These are phyloP conservation scores for Xestobium rufovillosum DNA, from an alignment of 2,888 invertebrate species.

Conservation along the genomic window DNA sequence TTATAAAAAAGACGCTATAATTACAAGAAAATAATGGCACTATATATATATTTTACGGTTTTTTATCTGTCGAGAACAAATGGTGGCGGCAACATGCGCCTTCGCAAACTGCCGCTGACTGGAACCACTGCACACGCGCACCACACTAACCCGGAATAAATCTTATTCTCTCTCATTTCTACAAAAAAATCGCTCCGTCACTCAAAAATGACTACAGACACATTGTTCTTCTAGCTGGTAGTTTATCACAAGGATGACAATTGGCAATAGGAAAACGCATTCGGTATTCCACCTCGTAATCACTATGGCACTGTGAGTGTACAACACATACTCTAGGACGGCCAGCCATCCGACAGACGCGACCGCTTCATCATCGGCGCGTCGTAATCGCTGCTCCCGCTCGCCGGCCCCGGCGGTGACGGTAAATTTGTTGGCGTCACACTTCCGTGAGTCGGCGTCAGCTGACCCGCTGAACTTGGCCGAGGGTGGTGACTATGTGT, in stretches of 20 bases:
- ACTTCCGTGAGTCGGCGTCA: slow-evolving; percentile 59
- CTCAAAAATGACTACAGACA: slow-evolving; percentile 35
- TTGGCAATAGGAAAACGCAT: slow-evolving; percentile 41
- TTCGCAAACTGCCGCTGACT: slow-evolving; percentile 25
- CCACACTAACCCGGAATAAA: slow-evolving; percentile 35
- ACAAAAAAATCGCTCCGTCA: slow-evolving; percentile 26
- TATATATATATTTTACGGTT: slow-evolving; percentile 37
- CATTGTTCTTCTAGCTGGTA: slow-evolving; percentile 36
- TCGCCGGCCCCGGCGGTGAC: slow-evolving; percentile 52
- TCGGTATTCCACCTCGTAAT: slow-evolving; percentile 37
- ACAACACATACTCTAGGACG: slow-evolving; percentile 59
- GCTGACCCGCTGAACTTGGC: slow-evolving; percentile 52
- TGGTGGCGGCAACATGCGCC: slow-evolving; percentile 27
- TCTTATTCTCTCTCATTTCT: slow-evolving; percentile 25
- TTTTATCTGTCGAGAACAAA: slow-evolving; percentile 26
- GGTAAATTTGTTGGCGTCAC: slow-evolving; percentile 79
- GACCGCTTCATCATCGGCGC: slow-evolving; percentile 70
- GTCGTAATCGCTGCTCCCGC: slow-evolving; percentile 54
- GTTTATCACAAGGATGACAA: slow-evolving; percentile 45
- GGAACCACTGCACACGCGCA: slow-evolving; percentile 35
- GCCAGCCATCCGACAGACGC: slow-evolving; percentile 84
- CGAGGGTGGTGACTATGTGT: slow-evolving; percentile 46
- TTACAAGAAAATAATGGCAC: slow-evolving; percentile 46
- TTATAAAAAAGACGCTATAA: slow-evolving; percentile 45
- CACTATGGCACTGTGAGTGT: slow-evolving; percentile 43